Evolutionary conservation across 2,888 invertebrate species (phyloP), one percentile per base, ranked within the genome.

Genomic region (Rhamphomyia laevipes): DNA sequence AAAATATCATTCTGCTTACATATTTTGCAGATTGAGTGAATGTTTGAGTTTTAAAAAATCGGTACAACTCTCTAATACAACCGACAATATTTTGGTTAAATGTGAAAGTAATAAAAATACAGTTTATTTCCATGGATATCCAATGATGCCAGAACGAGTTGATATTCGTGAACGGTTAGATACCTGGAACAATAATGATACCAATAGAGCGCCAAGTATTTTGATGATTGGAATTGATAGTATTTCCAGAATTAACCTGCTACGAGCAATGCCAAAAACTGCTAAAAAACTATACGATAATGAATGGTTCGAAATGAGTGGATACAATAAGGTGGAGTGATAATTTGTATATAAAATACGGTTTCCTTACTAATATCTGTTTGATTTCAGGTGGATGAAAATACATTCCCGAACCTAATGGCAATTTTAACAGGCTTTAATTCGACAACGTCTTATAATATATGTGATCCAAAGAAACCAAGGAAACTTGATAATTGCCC

Each of bases 391-490:
- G 77, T 87, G 53, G 89, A 81, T 7, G 92, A 92, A 61, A 93
- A 93, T 61, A 93, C 92, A 0, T 89, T 86, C 62, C 90, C 93
- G 0, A 95, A 94, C 67, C 68, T 94, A 45, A 84, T 91, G 77
- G 88, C 91, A 0, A 74, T 86, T 42, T 72, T 87, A 13, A 81
- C 85, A 0, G 93, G 92, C 2, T 73, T 77, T 54, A 77, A 72
- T 52, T 64, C 69, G 31, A 57, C 63, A 1, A 59, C 73, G 15
- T 70, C 79, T 13, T 71, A 76, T 44, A 58, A 65, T 1, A 63
- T 73, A 44, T 77, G 77, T 55, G 66, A 73, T 27, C 23, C 23
- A 27, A 4, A 27, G 9, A 4, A 27, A 27, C 60, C 70, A 33
- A n/a, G n/a, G n/a, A n/a, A n/a, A n/a, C 62, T 82, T 46, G 87